Conservation (phyloP, 2,797 vertebrate species). For the Scleropages formosus region DNA sequence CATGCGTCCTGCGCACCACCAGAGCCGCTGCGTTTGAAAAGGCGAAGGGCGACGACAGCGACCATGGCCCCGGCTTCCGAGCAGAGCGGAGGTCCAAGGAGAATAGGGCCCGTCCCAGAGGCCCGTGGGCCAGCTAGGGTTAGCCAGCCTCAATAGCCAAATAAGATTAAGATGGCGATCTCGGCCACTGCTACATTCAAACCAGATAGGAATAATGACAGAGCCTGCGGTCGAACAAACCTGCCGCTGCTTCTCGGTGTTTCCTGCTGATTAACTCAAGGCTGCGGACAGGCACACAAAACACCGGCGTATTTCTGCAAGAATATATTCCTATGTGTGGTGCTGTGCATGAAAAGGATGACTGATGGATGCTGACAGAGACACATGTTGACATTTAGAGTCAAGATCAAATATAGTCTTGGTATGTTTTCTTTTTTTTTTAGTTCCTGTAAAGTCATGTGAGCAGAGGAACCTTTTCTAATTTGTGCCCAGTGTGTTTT, state of each 20-base stretch:
- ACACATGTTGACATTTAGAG: too few species aligned
- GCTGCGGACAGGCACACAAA: conserved; percentile 25
- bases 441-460: too few species aligned
- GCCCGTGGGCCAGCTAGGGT: conserved; percentile 44
- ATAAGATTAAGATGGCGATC: conserved; percentile 64
- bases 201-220: conserved; percentile 54
- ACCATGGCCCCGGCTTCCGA: background rate
- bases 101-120: conserved; percentile 35
- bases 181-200: conserved; percentile 40
- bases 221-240: conserved; percentile 28
- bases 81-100: conserved; percentile 28
- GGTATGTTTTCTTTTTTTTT: too few species aligned
- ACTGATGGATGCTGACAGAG: too few species aligned
- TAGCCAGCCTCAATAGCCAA: conserved; percentile 53
- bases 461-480: too few species aligned
- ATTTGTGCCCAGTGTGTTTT: too few species aligned
- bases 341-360: background rate
- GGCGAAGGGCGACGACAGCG: too few species aligned
- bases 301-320: conserved; percentile 15
- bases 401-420: too few species aligned
- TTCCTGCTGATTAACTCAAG: conserved; percentile 31
- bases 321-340: background rate
- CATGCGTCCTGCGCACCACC: too few species aligned
- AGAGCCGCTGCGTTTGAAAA: too few species aligned
- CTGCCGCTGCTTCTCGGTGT: conserved; percentile 13